Evolutionary conservation across 2,797 vertebrate species (phyloP).

Genomic region (Pangasius larnaudii): DNA sequence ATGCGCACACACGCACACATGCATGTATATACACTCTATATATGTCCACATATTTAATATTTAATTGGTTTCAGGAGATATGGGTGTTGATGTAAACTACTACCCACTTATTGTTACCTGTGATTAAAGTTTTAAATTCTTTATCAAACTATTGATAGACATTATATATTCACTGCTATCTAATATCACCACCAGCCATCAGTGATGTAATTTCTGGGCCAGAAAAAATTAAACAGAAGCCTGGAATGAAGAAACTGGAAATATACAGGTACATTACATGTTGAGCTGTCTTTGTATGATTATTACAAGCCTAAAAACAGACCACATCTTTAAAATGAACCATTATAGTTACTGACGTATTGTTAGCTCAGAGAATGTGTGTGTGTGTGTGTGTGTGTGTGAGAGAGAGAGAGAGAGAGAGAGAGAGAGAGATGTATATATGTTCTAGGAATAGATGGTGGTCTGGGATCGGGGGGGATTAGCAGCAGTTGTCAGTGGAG

Average conservation of each 20-base stretch:
- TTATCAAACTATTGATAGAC: background rate
- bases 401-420: background rate
- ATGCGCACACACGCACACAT: slow-evolving; percentile 3
- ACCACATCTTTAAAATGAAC: background rate
- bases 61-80: background rate
- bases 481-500: slow-evolving; percentile 33
- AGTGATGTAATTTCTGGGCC: background rate
- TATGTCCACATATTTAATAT: background rate
- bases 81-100: background rate
- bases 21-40: background rate
- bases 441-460: background rate
- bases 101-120: background rate
- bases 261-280: background rate
- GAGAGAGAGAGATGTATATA: background rate
- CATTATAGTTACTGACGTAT: background rate
- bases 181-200: background rate
- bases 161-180: background rate
- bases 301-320: background rate
- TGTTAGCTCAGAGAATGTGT: background rate
- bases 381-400: background rate
- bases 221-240: no score
- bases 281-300: background rate
- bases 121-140: background rate
- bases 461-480: slow-evolving; percentile 9
- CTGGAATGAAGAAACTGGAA: background rate